Evolutionary conservation across 2,113 vertebrate species (phyloP), one percentile per base, ranked within the genome.

Genomic region (Stercorarius parasiticus): DNA sequence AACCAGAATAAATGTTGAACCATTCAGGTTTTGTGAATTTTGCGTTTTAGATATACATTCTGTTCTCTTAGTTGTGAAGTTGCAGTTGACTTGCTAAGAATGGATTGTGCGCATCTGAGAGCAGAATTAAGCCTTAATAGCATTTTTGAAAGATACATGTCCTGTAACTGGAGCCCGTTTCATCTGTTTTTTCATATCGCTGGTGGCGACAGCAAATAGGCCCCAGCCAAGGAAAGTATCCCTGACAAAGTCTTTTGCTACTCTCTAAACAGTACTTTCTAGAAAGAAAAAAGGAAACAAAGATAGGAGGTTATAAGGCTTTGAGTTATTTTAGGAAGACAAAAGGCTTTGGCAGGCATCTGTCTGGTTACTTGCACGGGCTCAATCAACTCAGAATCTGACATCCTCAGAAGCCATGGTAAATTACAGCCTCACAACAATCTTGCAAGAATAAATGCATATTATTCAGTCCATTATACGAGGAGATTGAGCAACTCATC

Each of bases 301-400:
- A 90, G 71, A 70, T 72, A 91, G 73, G 73, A 94, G 87, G 82
- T 94, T 97, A 69, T 93, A 71, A 96, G 53, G 53, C 85, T 94
- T 85, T 85, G 70, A 66, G 82, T 89, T 96, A 94, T 95, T 96
- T 96, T 90, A 65, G 78, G 93, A 95, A 96, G 85, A 91, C 78
- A 94, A 82, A 95, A 73, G 53, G 42, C 53, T 93, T 96, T 92
- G 82, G 67, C 71, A 92, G 64, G 88, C 93, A 93, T 96, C 92
- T 79, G 84, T 82, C 88, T 95, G 72, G 47, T 93, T 90, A 71
- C 52, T 93, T 93, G 82, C 30, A 15, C 81, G 71, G 79, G 71
- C 92, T 86, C 67, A 78, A 9, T 88, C 64, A 94, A 59, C n/a
- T 85, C 83, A 76, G 89, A 96, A 83, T 70, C 77, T 91, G 91